Conservation (phyloP, 2,888 invertebrate species). For the Drosophila paucipuncta region DNA sequence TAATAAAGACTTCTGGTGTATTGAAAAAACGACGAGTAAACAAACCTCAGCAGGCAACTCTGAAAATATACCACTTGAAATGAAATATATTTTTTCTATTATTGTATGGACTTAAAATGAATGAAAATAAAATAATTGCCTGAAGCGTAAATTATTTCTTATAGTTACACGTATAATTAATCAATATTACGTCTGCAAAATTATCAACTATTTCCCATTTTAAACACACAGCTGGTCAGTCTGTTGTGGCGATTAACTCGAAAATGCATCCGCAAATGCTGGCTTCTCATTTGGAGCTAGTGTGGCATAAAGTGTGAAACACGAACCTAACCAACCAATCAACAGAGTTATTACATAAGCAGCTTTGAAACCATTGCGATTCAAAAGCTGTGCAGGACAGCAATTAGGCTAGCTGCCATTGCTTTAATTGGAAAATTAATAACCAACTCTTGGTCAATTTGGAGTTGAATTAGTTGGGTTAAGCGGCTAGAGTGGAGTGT, state of each 20-base stretch:
- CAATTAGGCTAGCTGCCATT: slow-evolving; percentile 55
- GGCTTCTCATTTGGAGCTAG: neutral
- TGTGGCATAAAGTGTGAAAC: neutral
- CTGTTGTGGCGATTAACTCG: neutral
- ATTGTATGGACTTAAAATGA: neutral
- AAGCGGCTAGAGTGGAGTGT: neutral
- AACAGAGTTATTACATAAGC: slow-evolving; percentile 21
- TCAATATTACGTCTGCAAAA: neutral
- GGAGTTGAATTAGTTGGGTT: neutral
- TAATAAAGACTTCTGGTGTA: neutral
- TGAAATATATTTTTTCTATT: neutral
- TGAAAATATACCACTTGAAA: neutral
- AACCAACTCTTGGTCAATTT: slow-evolving; percentile 22
- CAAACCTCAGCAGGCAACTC: neutral
- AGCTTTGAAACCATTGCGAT: slow-evolving; percentile 15
- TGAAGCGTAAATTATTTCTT: too few species aligned
- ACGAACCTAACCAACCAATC: neutral
- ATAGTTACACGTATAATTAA: neutral
- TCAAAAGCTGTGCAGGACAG: slow-evolving; percentile 10
- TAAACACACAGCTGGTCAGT: neutral
- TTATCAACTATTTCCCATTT: too few species aligned
- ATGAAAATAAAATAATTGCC: too few species aligned
- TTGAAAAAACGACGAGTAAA: neutral
- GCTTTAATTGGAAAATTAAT: slow-evolving; percentile 71
- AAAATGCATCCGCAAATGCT: neutral